Conservation (phyloP, 2,113 vertebrate genomes). For the Murina feae region DNA sequence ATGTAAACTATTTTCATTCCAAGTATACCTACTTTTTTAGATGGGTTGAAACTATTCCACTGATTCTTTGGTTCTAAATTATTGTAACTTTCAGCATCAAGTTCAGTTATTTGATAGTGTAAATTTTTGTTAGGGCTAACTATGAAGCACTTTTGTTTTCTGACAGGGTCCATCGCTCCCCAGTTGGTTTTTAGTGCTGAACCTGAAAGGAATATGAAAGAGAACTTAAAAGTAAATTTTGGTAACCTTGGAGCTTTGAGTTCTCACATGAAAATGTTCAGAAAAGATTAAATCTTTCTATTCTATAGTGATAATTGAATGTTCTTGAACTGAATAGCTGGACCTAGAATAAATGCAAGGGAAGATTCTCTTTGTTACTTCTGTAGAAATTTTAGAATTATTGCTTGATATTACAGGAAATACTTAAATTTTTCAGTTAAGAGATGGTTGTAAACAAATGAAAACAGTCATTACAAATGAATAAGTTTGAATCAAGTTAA, state of each 20-base stretch:
- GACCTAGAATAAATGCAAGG: not conserved
- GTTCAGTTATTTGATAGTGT: not conserved
- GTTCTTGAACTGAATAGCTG: not conserved
- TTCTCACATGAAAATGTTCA: not conserved
- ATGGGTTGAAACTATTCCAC: not conserved
- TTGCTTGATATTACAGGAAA: not conserved
- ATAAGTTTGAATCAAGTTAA: not conserved
- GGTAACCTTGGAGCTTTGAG: not conserved
- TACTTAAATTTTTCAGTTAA: not conserved
- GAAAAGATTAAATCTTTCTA: not conserved
- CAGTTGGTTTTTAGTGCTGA: not conserved
- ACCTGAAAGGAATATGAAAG: constrained; percentile 29
- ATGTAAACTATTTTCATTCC: not conserved
- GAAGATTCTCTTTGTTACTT: not conserved
- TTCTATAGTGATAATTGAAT: not conserved
- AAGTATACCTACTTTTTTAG: not conserved
- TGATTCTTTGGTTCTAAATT: not conserved
- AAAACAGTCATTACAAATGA: not conserved
- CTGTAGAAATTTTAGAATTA: not conserved
- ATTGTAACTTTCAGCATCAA: not conserved
- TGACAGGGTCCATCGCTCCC: not conserved
- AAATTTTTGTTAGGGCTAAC: not conserved
- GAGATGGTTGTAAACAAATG: not conserved
- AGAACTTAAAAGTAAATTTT: not conserved
- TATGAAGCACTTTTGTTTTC: not conserved